Evolutionary conservation across 2,888 invertebrate species (phyloP).

Genomic region (Hymenopus coronatus): DNA sequence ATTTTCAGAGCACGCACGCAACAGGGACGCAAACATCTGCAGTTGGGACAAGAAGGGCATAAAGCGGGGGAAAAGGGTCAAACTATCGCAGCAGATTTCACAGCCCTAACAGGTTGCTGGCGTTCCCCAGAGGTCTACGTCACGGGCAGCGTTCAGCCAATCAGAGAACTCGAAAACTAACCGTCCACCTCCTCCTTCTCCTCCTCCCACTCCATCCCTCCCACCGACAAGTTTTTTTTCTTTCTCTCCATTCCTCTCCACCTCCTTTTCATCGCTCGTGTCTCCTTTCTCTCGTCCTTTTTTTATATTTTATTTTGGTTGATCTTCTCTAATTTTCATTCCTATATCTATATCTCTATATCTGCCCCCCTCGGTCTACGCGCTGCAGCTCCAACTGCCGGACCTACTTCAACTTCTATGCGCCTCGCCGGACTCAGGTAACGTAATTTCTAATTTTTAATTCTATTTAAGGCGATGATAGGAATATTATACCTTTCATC

Average conservation of each 20-base stretch:
- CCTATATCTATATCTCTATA: neutral
- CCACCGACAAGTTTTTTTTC: neutral
- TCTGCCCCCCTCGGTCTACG: neutral
- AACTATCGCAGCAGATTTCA: neutral
- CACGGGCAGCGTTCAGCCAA: slow-evolving; percentile 6
- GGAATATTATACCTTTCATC: too few relatives aligned
- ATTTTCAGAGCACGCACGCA: neutral
- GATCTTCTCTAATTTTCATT: neutral
- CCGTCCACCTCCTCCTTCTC: neutral
- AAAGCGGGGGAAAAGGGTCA: neutral
- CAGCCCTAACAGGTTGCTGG: slow-evolving; percentile 1
- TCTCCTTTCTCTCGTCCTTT: neutral
- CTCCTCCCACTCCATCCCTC: neutral
- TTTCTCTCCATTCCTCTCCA: neutral
- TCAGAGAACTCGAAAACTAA: slow-evolving; percentile 15
- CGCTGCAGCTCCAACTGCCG: slow-evolving; percentile 1
- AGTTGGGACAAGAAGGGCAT: neutral
- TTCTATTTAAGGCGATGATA: neutral
- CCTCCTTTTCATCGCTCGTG: neutral
- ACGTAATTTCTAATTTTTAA: neutral
- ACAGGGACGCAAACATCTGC: neutral
- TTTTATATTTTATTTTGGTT: neutral
- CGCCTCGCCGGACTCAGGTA: slow-evolving; percentile 33
- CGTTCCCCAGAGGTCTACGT: neutral
- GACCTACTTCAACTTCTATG: slow-evolving; percentile 28